Base-by-base conservation (phyloP, 2,888 invertebrate species). In the Lingula anatina region DNA sequence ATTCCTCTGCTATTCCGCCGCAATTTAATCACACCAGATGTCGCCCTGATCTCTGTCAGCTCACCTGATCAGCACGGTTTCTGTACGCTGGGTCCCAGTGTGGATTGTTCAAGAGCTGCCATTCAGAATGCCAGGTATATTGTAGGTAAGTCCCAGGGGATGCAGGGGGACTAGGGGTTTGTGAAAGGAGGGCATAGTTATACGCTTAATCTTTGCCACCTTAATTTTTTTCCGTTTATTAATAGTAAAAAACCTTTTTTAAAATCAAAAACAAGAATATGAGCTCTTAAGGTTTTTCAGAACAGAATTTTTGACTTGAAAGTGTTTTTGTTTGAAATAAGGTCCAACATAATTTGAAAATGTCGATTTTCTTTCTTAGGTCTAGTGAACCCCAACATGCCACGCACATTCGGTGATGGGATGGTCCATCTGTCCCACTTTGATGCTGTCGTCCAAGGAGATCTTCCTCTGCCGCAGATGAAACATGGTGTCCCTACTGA, bases 361-460 rank as follows among this genome's bases (percentile, higher is more conserved):
- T n/a, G n/a, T n/a, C n/a, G n/a, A n/a, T n/a, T n/a, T n/a, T n/a
- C 28, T 42, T 35, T 61, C 63, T n/a, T 55, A 80, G 82, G 80
- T 2, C 80, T 82, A 70, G 85, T 93, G 0, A 96, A 96, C 80
- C 83, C 85, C 1, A 79, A 87, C 67, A 87, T 96, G 87, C 96
- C 96, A 0, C 84, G 94, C 1, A 96, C 95, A 0, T 94, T 93
- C 75, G 95, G 95, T 39, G 94, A 95, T 73, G 85, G 88, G 0
- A 82, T 89, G 18, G 85, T 96, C 57, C 96, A 96, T 77, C 80
- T 86, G 55, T 92, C 93, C 4, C 94, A 96, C 75, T 84, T 95
- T 59, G 94, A 96, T 79, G 87, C 84, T 64, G 89, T 93, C 7
- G 88, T 92, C 2, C 82, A 86, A 55, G 68, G 68, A 21, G 67